These are phyloP conservation scores for Brenthis ino DNA, from an alignment of 2,888 invertebrate species.

Conservation along the genomic window DNA sequence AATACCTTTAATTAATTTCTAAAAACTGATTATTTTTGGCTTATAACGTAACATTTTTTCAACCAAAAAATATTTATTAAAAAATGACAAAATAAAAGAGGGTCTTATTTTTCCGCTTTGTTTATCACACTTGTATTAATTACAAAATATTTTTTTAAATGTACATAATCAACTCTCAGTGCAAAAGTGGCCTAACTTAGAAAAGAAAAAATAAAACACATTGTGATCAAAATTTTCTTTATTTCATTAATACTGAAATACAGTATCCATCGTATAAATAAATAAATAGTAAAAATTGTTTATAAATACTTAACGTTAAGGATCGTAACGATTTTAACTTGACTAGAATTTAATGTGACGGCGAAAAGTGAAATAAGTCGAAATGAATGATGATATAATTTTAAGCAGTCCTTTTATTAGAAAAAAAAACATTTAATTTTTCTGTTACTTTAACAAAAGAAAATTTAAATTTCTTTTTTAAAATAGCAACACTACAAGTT, in stretches of 20 bases:
- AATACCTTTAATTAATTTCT: too few relatives aligned
- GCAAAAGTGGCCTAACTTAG: constrained; percentile 27
- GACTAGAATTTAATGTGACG: constrained; percentile 67
- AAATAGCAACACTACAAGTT: constrained; percentile 6
- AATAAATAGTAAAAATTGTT: constrained; percentile 69
- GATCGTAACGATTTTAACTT: constrained; percentile 57
- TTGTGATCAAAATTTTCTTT: constrained; percentile 60
- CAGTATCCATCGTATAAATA: constrained; percentile 59
- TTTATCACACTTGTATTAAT: too few relatives aligned
- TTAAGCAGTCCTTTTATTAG: constrained; percentile 17
- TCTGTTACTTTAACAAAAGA: too few relatives aligned
- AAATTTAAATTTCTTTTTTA: not conserved
- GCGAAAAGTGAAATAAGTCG: constrained; percentile 8
- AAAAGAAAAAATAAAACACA: constrained; percentile 28
- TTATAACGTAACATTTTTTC: not conserved
- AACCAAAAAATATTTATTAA: not conserved
- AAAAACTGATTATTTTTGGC: too few relatives aligned
- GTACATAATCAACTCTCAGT: too few relatives aligned
- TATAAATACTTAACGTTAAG: constrained; percentile 70
- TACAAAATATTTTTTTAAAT: too few relatives aligned
- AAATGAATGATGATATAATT: constrained; percentile 21
- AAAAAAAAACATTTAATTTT: too few relatives aligned
- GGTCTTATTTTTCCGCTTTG: too few relatives aligned
- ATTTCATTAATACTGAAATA: constrained; percentile 75
- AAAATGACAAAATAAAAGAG: not conserved